Evolutionary conservation across 2,888 invertebrate species (phyloP).

Genomic region (Melanargia galathea): DNA sequence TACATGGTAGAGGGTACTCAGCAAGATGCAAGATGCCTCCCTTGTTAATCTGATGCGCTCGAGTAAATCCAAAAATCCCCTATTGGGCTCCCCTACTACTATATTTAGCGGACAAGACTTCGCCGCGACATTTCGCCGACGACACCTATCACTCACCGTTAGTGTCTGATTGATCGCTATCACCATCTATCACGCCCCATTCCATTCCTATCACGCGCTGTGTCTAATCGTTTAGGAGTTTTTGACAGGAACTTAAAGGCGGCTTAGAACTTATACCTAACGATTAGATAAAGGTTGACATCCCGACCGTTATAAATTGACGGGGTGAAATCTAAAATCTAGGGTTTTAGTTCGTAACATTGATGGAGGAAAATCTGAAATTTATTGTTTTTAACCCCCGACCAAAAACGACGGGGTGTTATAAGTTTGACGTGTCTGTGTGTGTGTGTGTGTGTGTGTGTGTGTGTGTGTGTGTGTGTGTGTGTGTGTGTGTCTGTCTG

Average conservation of each 20-base stretch:
- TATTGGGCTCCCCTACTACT: too few relatives aligned
- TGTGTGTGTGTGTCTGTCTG: too few relatives aligned
- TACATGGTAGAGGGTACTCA: too few relatives aligned
- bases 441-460: too few relatives aligned
- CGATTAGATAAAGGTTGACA: conserved; percentile 8
- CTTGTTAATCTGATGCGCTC: too few relatives aligned
- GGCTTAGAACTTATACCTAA: background rate
- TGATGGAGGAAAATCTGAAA: background rate
- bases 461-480: too few relatives aligned
- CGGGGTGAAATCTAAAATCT: background rate
- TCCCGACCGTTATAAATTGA: background rate
- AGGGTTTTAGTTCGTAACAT: background rate
- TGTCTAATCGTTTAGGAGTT: background rate
- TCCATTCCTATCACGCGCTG: conserved; percentile 13
- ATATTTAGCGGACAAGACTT: background rate
- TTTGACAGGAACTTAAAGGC: background rate
- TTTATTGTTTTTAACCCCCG: background rate
- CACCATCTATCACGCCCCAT: conserved; percentile 5
- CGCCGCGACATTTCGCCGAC: background rate
- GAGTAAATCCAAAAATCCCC: too few relatives aligned
- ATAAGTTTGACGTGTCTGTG: too few relatives aligned
- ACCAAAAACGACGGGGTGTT: too few relatives aligned
- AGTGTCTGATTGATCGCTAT: conserved; percentile 3
- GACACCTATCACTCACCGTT: background rate
- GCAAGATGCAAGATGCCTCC: too few relatives aligned